A percentile compares a stretch with the other conserved stretches of the same genome.
Conservation (phyloP, 2,797 vertebrate genomes). For the Pseudotriccus pelzelni region DNA sequence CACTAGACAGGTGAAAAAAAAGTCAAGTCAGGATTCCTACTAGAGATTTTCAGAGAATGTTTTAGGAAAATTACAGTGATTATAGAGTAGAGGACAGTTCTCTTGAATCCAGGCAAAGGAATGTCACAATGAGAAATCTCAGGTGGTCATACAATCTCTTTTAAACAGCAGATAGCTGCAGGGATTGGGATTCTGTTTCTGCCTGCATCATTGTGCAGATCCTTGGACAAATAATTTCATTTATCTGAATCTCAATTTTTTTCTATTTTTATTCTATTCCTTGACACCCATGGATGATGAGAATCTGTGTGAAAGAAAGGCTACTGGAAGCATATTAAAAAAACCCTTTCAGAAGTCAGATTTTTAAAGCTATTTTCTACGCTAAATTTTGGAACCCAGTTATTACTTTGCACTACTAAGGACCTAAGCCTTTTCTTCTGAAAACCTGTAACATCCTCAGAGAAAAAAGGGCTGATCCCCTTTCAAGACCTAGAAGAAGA, state of each 20-base stretch:
- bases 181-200: neutral
- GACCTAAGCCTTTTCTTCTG: neutral
- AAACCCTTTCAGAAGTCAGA: neutral
- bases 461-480: neutral
- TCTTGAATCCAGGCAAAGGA: neutral
- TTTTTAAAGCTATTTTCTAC: neutral
- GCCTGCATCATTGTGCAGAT: neutral
- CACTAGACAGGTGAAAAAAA: neutral
- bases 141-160: neutral
- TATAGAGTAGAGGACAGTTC: neutral
- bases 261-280: neutral
- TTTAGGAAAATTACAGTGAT: neutral
- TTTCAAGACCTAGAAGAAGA: neutral
- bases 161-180: neutral
- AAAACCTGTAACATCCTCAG: neutral
- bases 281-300: neutral
- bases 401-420: neutral
- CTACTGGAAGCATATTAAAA: neutral
- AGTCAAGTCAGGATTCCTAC: neutral
- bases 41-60: neutral
- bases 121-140: neutral
- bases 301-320: neutral
- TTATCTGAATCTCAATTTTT: neutral
- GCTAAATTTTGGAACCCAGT: neutral
- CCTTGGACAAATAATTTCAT: neutral